These are phyloP conservation scores for Sarotherodon lohbergeri DNA, from an alignment of 2,113 vertebrate genomes.

Conservation along the genomic window DNA sequence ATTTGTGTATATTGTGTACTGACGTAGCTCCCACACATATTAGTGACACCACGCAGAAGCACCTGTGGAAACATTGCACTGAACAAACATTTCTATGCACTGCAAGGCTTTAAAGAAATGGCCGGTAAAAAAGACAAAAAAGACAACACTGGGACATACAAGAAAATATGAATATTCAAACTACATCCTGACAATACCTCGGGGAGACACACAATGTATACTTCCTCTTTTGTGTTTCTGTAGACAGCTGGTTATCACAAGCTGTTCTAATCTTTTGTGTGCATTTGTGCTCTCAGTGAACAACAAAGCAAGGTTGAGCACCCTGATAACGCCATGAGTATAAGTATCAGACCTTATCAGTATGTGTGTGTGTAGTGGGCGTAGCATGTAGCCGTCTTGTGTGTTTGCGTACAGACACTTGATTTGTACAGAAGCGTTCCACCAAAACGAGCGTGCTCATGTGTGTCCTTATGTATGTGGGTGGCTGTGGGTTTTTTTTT, in stretches of 20 bases:
- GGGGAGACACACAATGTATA: not conserved
- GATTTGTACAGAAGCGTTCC: not conserved
- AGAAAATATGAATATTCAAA: conserved; percentile 11
- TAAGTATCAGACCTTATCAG: not conserved
- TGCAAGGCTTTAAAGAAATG: not conserved
- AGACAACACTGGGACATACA: not conserved
- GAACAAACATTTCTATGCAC: not conserved
- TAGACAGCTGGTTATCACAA: not conserved
- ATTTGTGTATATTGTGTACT: not conserved
- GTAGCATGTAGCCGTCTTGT: not conserved
- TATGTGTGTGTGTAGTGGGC: not conserved
- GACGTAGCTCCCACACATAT: not conserved
- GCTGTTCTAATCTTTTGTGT: not conserved
- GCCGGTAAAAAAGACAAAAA: not conserved
- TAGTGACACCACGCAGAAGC: not conserved
- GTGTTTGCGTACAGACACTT: not conserved
- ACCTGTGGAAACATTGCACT: not conserved
- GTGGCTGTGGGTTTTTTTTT: accelerated
- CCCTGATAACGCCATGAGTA: not conserved
- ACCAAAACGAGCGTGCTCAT: not conserved
- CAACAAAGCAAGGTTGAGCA: not conserved
- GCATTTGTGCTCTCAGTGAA: not conserved
- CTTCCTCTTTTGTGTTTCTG: conserved; percentile 7
- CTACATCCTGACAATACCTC: not conserved
- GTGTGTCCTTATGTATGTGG: not conserved